phyloP scores from a whole-genome alignment of 2,113 vertebrate genomes.

The Datnioides undecimradiatus region DNA sequence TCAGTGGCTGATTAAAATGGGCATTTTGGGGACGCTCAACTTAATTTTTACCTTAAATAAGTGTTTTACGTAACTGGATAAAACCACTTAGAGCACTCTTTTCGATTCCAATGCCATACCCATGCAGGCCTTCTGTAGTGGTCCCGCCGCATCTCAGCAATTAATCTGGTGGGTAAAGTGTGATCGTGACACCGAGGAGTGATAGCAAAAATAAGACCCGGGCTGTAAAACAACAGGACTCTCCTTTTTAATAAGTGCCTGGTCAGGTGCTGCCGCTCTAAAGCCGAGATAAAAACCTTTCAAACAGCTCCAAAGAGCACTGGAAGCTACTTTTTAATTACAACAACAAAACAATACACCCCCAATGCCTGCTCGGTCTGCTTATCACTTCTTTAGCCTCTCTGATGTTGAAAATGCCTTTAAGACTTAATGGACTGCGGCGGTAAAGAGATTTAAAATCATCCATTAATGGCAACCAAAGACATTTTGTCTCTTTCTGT shows the following conservation, averaged over 20 bases:
- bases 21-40: background rate
- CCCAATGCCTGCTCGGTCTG: background rate
- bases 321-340: conserved; percentile 40
- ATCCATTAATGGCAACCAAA: conserved; percentile 29
- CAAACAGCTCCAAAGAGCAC: conserved; percentile 34
- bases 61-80: conserved; percentile 9
- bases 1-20: background rate
- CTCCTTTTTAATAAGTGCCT: conserved; percentile 21
- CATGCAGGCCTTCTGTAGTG: too few species aligned
- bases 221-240: background rate
- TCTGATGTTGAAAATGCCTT: conserved; percentile 23
- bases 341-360: conserved; percentile 15
- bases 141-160: background rate
- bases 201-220: background rate
- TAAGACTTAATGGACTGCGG: conserved; percentile 27
- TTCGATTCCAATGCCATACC: background rate
- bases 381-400: conserved; percentile 11
- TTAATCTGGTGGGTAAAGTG: conserved; percentile 5
- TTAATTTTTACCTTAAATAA: background rate
- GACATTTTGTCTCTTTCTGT: conserved; percentile 9
- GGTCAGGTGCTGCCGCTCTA: background rate
- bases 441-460: conserved; percentile 18
- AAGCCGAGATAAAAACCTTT: conserved; percentile 21
- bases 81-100: background rate
- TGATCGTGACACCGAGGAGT: background rate